Conservation (phyloP, 2,888 invertebrate species). For the Adelognathus sp. region DNA sequence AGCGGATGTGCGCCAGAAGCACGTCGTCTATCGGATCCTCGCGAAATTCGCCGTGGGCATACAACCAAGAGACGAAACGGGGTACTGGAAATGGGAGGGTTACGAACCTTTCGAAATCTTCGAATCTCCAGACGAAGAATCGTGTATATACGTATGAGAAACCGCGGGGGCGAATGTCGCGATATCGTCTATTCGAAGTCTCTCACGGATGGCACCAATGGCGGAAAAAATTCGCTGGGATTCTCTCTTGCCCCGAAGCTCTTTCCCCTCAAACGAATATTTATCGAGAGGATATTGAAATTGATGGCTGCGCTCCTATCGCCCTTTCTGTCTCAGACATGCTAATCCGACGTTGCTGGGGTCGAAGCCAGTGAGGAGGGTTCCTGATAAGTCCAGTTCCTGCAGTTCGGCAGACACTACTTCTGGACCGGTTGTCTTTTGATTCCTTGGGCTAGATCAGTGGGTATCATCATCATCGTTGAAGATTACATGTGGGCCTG, state of each 20-base stretch:
- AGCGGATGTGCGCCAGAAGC: not conserved
- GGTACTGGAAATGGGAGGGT: not conserved
- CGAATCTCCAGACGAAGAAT: constrained; percentile 41
- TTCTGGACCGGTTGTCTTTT: not conserved
- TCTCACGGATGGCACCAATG: constrained; percentile 17
- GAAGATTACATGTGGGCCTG: no score
- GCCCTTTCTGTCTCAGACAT: constrained; percentile 72
- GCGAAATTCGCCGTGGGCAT: constrained; percentile 8
- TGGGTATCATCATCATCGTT: no score
- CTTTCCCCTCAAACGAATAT: constrained; percentile 74
- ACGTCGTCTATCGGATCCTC: not conserved
- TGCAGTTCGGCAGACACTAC: not conserved
- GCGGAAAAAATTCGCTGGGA: constrained; percentile 43
- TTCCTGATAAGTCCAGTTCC: constrained; percentile 69
- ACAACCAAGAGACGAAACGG: not conserved
- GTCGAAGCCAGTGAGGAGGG: constrained; percentile 49
- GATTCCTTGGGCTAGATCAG: not conserved
- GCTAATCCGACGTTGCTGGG: constrained; percentile 70
- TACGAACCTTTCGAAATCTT: constrained; percentile 32
- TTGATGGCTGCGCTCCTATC: constrained; percentile 66
- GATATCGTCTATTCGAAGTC: constrained; percentile 43
- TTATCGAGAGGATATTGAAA: constrained; percentile 76
- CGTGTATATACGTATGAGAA: constrained; percentile 41
- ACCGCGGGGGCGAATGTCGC: constrained; percentile 53
- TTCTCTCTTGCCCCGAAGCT: constrained; percentile 40